Conservation (phyloP, 2,113 vertebrate genomes). For the Macrotus californicus region DNA sequence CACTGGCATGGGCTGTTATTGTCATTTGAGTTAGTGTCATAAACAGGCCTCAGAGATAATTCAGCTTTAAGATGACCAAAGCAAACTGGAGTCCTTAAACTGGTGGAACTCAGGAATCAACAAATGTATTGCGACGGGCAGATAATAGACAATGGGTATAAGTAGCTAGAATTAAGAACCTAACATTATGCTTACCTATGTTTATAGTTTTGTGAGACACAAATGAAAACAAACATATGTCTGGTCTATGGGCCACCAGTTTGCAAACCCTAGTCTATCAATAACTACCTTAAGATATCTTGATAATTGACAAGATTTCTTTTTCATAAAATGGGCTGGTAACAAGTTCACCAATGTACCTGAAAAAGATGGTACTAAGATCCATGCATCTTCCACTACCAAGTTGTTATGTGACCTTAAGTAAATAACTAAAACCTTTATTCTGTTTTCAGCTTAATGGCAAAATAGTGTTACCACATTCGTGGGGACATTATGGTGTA, state of each 20-base stretch:
- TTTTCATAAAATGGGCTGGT: neutral
- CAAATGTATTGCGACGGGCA: neutral
- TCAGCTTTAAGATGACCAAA: neutral
- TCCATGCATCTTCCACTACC: neutral
- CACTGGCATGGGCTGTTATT: neutral
- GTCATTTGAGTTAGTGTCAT: neutral
- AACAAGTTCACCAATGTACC: neutral
- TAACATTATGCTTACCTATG: neutral
- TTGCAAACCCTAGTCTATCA: neutral
- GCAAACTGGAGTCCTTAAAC: neutral
- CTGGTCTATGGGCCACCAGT: accelerated
- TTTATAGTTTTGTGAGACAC: neutral
- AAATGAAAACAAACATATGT: neutral
- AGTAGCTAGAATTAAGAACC: neutral
- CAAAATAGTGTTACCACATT: neutral
- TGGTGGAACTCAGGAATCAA: neutral
- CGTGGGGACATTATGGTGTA: neutral
- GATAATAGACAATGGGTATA: neutral
- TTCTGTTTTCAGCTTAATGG: neutral
- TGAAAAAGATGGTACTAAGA: neutral
- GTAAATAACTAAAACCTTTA: neutral
- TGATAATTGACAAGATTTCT: neutral
- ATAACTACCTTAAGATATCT: neutral
- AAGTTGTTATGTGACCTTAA: neutral
- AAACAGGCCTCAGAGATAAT: neutral